These are phyloP conservation scores for Allophyes oxyacanthae DNA, from an alignment of 2,888 invertebrate species.

Conservation along the genomic window DNA sequence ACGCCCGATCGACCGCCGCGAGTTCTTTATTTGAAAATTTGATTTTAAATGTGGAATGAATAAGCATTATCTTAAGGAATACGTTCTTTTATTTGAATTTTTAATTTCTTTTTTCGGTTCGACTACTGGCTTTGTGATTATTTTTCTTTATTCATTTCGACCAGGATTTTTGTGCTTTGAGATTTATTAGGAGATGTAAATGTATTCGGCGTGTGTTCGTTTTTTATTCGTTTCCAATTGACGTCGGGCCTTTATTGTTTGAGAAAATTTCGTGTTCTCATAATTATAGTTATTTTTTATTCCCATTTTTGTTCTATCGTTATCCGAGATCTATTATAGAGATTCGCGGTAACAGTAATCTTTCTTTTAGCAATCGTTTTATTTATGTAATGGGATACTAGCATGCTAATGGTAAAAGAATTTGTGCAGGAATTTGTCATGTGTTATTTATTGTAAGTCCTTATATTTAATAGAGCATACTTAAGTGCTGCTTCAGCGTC, in stretches of 20 bases:
- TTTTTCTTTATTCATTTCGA: conserved; percentile 76
- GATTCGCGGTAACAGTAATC: conserved; percentile 48
- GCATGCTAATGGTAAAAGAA: conserved; percentile 64
- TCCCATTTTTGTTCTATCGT: conserved; percentile 50
- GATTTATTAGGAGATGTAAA: conserved; percentile 84
- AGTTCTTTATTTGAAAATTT: conserved; percentile 88
- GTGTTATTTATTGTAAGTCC: conserved; percentile 71
- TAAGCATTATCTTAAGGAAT: conserved; percentile 89
- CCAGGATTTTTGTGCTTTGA: conserved; percentile 73
- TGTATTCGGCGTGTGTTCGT: conserved; percentile 70
- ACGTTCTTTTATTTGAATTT: conserved; percentile 87
- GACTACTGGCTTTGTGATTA: conserved; percentile 82
- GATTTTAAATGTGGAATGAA: conserved; percentile 89
- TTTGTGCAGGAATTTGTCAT: conserved; percentile 74
- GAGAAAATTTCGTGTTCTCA: conserved; percentile 62
- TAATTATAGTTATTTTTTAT: conserved; percentile 63
- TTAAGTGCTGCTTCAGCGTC: conserved; percentile 75
- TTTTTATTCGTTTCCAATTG: conserved; percentile 68
- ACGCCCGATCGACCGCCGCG: conserved; percentile 83
- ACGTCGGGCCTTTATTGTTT: conserved; percentile 64
- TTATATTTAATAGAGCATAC: conserved; percentile 63
- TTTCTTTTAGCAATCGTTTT: conserved; percentile 44
- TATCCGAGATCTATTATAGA: conserved; percentile 43
- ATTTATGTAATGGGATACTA: conserved; percentile 72
- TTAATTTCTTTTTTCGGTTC: conserved; percentile 84